Percentiles rank a stretch among this genome's conserved stretches.
Evolutionary conservation across 2,797 vertebrate genomes (phyloP).

Genomic region (Gobio occitaniae): DNA sequence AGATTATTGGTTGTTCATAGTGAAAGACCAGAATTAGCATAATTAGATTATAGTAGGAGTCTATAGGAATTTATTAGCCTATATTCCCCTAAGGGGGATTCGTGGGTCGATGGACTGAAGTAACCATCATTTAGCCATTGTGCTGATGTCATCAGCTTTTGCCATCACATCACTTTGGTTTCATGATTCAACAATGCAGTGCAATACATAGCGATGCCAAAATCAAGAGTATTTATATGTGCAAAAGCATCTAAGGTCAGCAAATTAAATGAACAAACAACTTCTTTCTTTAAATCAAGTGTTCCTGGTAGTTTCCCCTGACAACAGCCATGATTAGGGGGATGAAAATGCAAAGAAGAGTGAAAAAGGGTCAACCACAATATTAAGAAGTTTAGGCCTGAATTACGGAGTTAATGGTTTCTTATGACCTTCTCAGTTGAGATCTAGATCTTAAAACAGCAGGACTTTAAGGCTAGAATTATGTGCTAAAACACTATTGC

Average conservation of each 20-base stretch:
- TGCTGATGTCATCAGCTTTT: conserved; percentile 34
- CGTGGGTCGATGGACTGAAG: conserved; percentile 34
- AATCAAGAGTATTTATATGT: neutral
- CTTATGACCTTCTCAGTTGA: conserved; percentile 18
- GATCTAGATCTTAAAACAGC: conserved; percentile 19
- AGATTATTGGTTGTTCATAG: conserved; percentile 12
- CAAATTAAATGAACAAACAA: neutral
- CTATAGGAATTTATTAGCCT: conserved; percentile 34
- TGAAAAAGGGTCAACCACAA: neutral
- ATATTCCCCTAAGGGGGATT: conserved; percentile 20
- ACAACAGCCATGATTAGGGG: neutral
- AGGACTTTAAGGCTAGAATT: conserved; percentile 8
- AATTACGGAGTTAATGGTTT: neutral
- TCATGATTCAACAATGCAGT: conserved; percentile 1
- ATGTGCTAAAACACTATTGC: conserved; percentile 28
- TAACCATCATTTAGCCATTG: conserved; percentile 43
- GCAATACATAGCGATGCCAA: neutral
- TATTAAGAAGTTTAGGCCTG: neutral
- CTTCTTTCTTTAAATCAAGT: neutral
- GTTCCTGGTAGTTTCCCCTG: neutral
- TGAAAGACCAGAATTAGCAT: conserved; percentile 38
- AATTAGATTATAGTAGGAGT: conserved; percentile 16
- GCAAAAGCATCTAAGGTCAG: neutral
- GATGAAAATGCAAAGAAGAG: conserved; percentile 3
- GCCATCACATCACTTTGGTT: neutral